Conservation (phyloP, 2,113 vertebrate genomes). For the Lasiurus borealis region DNA sequence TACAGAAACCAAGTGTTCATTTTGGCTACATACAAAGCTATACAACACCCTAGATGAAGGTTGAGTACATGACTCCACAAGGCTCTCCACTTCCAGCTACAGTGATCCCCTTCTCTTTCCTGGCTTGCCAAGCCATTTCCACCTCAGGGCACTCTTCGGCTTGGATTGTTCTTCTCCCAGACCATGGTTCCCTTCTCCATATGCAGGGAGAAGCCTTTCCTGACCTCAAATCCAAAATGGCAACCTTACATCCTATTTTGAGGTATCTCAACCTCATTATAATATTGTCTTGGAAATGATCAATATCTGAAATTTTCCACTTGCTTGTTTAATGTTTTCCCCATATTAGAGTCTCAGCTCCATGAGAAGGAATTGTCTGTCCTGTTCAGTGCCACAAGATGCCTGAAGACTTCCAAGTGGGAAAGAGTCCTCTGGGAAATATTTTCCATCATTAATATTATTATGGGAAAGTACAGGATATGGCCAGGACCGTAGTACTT, state of each 20-base stretch:
- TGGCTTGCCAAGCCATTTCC: not conserved
- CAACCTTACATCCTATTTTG: not conserved
- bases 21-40: not conserved
- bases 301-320: not conserved
- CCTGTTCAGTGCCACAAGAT: not conserved
- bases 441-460: not conserved
- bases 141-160: not conserved
- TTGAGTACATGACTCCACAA: not conserved
- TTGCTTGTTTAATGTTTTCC: not conserved
- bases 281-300: not conserved
- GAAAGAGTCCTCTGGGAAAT: not conserved
- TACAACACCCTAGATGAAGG: not conserved
- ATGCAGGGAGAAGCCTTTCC: not conserved
- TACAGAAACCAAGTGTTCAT: not conserved
- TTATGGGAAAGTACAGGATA: not conserved
- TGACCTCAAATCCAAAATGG: not conserved
- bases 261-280: not conserved
- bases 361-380: not conserved
- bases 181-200: not conserved
- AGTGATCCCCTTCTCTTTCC: not conserved
- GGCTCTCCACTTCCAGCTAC: not conserved
- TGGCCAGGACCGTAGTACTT: not conserved
- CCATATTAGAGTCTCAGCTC: not conserved
- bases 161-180: not conserved
- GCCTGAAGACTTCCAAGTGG: not conserved